Conservation (phyloP, 2,797 vertebrate species). For the Lophotriccus pileatus region DNA sequence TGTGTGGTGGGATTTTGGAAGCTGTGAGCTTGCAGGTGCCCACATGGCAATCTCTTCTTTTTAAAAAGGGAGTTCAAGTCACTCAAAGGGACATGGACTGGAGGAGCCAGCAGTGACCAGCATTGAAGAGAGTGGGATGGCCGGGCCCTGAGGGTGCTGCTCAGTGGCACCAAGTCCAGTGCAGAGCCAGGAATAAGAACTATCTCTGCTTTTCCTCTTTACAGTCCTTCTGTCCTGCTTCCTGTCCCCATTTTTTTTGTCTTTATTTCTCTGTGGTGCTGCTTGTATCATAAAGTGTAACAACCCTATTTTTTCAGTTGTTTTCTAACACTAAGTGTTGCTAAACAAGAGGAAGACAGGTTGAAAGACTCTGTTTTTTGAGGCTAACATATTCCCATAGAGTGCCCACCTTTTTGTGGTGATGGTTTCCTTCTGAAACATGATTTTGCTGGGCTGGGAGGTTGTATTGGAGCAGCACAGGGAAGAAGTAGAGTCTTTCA, state of each 20-base stretch:
- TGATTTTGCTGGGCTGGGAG: not conserved
- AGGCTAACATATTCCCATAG: not conserved
- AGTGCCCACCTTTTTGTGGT: not conserved
- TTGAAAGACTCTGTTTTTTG: not conserved
- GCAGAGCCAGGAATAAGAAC: not conserved
- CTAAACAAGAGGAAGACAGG: not conserved
- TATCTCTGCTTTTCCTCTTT: not conserved
- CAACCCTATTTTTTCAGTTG: not conserved
- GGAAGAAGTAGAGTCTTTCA: not conserved
- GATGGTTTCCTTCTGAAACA: not conserved
- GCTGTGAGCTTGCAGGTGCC: not conserved
- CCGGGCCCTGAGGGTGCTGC: not conserved
- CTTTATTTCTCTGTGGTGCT: not conserved
- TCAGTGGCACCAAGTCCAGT: not conserved
- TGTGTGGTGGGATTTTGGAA: not conserved
- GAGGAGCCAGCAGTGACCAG: not conserved
- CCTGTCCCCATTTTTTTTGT: not conserved
- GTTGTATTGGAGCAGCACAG: not conserved
- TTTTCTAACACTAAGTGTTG: not conserved
- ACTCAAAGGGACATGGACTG: not conserved
- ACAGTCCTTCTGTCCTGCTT: not conserved
- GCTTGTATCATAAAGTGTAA: not conserved
- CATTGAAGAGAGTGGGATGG: not conserved
- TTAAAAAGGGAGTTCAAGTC: rapidly evolving
- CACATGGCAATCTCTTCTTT: not conserved